Base-by-base conservation (phyloP, 2,888 invertebrate genomes). In the Drosophila hawaiiensis region DNA sequence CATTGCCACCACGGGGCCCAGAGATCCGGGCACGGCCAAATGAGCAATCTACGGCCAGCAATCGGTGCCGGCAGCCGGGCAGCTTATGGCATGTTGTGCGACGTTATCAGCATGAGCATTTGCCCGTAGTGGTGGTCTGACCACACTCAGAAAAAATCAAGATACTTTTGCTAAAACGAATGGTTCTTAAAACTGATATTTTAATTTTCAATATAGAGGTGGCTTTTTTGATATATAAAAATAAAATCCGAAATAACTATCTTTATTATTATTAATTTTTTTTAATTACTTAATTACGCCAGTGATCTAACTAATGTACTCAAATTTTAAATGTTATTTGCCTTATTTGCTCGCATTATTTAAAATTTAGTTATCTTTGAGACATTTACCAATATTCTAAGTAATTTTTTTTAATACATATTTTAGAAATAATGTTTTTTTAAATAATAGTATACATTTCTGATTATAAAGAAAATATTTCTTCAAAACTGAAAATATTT, bases 11-110 rank as follows among this genome's bases (percentile, higher is more conserved):
- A 89, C 78, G 91, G 88, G 76, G 86, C 72, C 68, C 47, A 43
- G 22, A 33, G 56, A 6, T 35, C 35, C 35, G 55, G 61, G 49
- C 52, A 68, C 68, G 76, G 83, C 73, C 78, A 92, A 91, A 89
- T 92, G 91, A 91, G 85, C 91, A 91, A 78, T 82, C 80, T 68
- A 43, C 50, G 35, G 71, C 59, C 41, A 73, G 73, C 80, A 80
- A 66, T 64, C 80, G 80, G 71, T 58, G 74, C 59, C 29, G 65
- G 71, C 81, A 66, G 61, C 56, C 66, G 80, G 70, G 72, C 89
- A 76, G 91, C 89, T 85, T 85, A 90, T 83, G 89, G 87, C 89
- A 85, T 85, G 91, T 89, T 89, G 86, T 73, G 91, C 90, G 87
- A 84, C 80, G 66, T 86, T 90, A 91, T 90, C 91, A 90, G 91